phyloP scores from a whole-genome alignment of 1,140 invertebrate genomes.

The Dendroctonus valens region DNA sequence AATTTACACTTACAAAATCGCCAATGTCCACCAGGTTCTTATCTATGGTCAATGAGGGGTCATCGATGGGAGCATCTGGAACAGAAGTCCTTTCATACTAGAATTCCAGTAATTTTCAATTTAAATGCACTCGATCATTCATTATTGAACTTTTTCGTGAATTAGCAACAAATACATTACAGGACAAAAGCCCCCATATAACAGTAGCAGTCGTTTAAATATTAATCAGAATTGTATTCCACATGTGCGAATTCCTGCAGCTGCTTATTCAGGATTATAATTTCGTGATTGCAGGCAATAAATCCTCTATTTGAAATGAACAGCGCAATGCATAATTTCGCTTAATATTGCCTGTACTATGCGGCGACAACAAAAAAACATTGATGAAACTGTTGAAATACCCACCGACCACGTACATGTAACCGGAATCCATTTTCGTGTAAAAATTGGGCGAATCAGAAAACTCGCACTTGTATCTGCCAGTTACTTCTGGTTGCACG shows the following conservation, averaged over 20 bases:
- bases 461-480: conserved; percentile 72
- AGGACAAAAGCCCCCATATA: too few species aligned
- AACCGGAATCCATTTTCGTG: conserved; percentile 61
- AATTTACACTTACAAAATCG: conserved; percentile 72
- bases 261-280: background rate
- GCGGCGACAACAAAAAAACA: too few species aligned
- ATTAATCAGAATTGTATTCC: too few species aligned
- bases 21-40: conserved; percentile 71
- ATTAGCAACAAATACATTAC: too few species aligned
- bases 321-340: too few species aligned
- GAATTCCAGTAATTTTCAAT: too few species aligned
- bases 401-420: conserved; percentile 73
- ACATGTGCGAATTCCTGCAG: too few species aligned
- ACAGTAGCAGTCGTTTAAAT: too few species aligned
- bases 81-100: conserved; percentile 28
- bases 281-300: background rate
- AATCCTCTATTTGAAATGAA: background rate
- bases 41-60: conserved; percentile 66
- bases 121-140: too few species aligned
- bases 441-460: conserved; percentile 70
- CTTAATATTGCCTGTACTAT: too few species aligned
- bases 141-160: too few species aligned
- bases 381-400: conserved; percentile 36
- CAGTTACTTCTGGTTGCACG: conserved; percentile 64
- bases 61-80: conserved; percentile 66